Base-by-base conservation (phyloP, 92 coral and sea anemone genomes). In the Epizoanthus rinbou region DNA sequence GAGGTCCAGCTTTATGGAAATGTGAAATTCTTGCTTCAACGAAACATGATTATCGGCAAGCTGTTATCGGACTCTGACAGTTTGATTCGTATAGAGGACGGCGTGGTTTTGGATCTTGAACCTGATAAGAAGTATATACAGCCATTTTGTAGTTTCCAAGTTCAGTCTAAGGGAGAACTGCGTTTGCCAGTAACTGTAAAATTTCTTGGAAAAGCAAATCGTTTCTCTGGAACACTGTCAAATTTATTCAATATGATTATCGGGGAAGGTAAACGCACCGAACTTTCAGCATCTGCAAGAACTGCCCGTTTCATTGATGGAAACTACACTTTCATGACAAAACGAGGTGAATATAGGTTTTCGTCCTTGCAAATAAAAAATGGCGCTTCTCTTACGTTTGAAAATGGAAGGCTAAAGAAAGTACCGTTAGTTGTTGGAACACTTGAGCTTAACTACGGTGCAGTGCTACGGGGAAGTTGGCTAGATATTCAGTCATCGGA, bases 261-360 rank as follows among this genome's bases (percentile, higher is more conserved):
- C 33, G 93, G 93, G 6, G 93, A 80, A 50, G 81, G 85, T 5
- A 86, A 85, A 18, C 67, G 83, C 25, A 84, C 91, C 15, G 85
- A 84, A 50, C 78, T 90, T 14, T 68, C 82, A 5, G 74, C 87
- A 24, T 90, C 93, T 22, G 93, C 93, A 5, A 74, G 93, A 23
- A 90, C 88, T 19, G 93, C 93, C 14, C 90, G 85, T 19, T 90
- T 72, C 62, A 82, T 90, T 65, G 91, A 90, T 84, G 93, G 93
- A 4, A 90, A 84, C 59, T 90, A 90, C 82, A 84, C 93, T 6
- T 90, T 90, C 73, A 70, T 90, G 60, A 87, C 93, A 73, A 79
- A 87, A 43, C 88, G 93, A 72, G 93, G 93, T 4, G 89, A 87
- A 73, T 90, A 90, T 66, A 84, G 89, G 64, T 90, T 90, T 71